Evolutionary conservation across 1,140 invertebrate species (phyloP).

Genomic region (Papilio aristodemus): DNA sequence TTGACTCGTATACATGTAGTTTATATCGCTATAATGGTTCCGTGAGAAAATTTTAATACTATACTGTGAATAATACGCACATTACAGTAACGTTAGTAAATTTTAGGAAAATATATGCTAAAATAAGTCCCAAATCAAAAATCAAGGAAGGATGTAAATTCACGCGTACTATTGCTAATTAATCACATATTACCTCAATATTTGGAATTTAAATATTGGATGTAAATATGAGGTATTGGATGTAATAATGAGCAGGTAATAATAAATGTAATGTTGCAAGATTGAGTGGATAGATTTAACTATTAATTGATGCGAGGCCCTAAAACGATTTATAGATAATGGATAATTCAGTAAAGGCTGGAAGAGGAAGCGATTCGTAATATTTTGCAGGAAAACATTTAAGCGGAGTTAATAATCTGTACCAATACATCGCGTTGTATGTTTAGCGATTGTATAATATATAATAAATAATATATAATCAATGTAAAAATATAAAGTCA

Average conservation of each 20-base stretch:
- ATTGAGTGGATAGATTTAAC: not conserved
- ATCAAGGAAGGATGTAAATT: too few relatives aligned
- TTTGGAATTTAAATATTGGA: too few relatives aligned
- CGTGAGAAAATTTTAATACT: conserved; percentile 19
- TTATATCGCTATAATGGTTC: conserved; percentile 17
- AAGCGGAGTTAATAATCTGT: not conserved
- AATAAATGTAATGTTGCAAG: not conserved
- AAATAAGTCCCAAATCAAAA: too few relatives aligned
- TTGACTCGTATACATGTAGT: conserved; percentile 32
- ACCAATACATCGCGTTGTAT: not conserved
- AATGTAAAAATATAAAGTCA: too few relatives aligned
- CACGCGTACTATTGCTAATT: too few relatives aligned
- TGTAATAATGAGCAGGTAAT: too few relatives aligned
- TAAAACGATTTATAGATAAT: conserved; percentile 13
- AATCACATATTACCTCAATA: too few relatives aligned
- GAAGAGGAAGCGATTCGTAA: not conserved
- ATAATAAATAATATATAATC: not conserved
- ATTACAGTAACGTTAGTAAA: too few relatives aligned
- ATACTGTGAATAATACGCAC: conserved; percentile 2
- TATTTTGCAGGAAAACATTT: not conserved
- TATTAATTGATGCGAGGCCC: not conserved
- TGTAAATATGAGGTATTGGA: too few relatives aligned
- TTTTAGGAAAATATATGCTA: too few relatives aligned
- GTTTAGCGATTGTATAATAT: not conserved
- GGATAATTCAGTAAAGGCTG: not conserved